phyloP scores from a whole-genome alignment of 2,797 vertebrate genomes.

The Lophotriccus pileatus region DNA sequence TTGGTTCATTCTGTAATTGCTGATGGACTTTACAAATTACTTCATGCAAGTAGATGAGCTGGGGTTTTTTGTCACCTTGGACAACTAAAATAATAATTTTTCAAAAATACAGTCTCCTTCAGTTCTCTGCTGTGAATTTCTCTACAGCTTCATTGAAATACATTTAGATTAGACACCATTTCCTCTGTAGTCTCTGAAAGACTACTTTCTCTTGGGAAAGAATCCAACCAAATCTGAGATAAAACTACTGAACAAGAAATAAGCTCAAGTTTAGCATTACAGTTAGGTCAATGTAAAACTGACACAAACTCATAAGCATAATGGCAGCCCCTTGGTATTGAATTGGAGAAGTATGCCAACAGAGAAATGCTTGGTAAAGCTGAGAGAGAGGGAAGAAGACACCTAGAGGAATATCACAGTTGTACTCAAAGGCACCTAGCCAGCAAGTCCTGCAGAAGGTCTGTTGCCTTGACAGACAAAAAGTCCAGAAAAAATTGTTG shows the following conservation, averaged over 20 bases:
- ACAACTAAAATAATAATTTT: background rate
- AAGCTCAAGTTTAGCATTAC: background rate
- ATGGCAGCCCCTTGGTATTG: background rate
- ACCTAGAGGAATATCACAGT: background rate
- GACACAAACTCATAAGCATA: background rate
- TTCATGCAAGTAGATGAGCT: background rate
- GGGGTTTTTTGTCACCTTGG: background rate
- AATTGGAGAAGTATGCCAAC: background rate
- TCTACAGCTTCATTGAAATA: background rate
- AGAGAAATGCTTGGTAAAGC: background rate
- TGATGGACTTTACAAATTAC: background rate
- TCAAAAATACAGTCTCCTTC: background rate
- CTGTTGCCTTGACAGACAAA: background rate
- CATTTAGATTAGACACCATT: background rate
- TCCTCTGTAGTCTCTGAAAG: background rate
- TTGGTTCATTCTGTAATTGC: background rate
- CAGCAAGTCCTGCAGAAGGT: background rate
- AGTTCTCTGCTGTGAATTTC: background rate
- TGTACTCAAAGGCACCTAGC: background rate
- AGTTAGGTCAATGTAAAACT: background rate
- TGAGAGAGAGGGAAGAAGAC: background rate
- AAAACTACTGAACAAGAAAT: background rate
- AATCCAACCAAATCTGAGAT: background rate
- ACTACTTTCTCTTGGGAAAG: background rate
- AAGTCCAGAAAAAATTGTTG: background rate